Conservation (phyloP, 2,797 vertebrate genomes). For the Xenopus petersii region DNA sequence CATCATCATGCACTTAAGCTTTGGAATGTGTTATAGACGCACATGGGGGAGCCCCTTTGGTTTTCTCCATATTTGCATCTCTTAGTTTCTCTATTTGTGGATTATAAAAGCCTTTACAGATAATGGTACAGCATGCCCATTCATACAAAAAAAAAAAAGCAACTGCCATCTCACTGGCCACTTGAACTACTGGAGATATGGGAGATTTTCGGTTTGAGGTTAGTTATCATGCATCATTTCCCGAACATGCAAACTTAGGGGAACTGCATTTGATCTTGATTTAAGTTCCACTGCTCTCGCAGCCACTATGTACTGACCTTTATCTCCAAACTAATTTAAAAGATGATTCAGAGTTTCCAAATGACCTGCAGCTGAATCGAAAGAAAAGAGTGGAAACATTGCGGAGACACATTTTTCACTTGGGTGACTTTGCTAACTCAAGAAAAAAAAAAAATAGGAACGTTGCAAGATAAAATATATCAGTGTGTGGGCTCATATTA, state of each 20-base stretch:
- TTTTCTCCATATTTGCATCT: no score
- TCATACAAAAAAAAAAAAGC: no score
- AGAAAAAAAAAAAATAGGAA: not conserved
- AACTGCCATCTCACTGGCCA: no score
- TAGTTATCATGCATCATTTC: not conserved
- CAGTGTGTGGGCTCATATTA: not conserved
- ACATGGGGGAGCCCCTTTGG: no score
- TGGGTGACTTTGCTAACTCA: slow-evolving; percentile 27
- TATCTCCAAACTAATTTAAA: slow-evolving; percentile 31
- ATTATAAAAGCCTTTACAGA: no score
- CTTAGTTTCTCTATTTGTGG: no score
- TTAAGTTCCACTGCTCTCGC: slow-evolving; percentile 7
- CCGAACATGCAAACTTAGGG: not conserved
- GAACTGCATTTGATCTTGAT: slow-evolving; percentile 1
- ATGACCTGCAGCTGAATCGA: slow-evolving; percentile 37
- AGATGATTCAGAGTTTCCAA: slow-evolving; percentile 22
- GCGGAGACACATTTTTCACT: slow-evolving; percentile 25
- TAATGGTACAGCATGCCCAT: no score
- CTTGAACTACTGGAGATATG: no score
- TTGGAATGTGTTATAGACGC: no score
- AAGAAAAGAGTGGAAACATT: slow-evolving; percentile 9
- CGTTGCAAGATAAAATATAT: not conserved
- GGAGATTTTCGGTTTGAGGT: not conserved
- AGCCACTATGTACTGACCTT: slow-evolving; percentile 33
- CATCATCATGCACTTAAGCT: no score